A percentile compares a stretch with the other conserved stretches of the same genome.
phyloP scores from a whole-genome alignment of 92 coral and sea anemone species.

The Actinostola sp. region DNA sequence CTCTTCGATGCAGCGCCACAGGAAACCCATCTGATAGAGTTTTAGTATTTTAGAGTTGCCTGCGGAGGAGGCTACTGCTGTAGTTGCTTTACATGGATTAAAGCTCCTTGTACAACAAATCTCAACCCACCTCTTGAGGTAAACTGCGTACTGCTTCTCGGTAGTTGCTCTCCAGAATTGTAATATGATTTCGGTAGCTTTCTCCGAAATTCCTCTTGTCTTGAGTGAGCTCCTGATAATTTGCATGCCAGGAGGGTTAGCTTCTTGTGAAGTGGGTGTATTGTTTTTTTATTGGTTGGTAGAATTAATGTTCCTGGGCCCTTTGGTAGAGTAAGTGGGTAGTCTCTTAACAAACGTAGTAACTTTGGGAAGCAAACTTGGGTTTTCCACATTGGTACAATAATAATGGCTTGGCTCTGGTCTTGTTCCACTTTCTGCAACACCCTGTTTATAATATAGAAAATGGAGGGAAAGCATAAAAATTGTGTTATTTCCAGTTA shows the following conservation, averaged over 20 bases:
- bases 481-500: conserved; percentile 36
- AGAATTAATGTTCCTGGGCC: conserved; percentile 25
- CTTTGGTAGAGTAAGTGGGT: conserved; percentile 36
- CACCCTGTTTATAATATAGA: conserved; percentile 47
- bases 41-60: no score
- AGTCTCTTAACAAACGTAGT: conserved; percentile 37
- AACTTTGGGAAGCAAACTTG: conserved; percentile 52
- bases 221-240: conserved; percentile 54
- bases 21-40: no score
- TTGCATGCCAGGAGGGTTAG: conserved; percentile 58
- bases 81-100: conserved; percentile 45
- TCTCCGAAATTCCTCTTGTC: conserved; percentile 46
- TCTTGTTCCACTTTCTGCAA: conserved; percentile 53
- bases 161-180: conserved; percentile 51
- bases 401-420: conserved; percentile 38
- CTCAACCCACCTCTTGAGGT: conserved; percentile 28
- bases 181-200: conserved; percentile 42
- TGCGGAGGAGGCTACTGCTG: no score
- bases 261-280: conserved; percentile 50
- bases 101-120: conserved; percentile 25
- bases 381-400: conserved; percentile 46
- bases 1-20: no score
- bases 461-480: conserved; percentile 67
- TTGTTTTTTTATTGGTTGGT: conserved; percentile 23
- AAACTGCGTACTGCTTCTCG: conserved; percentile 35